Evolutionary conservation across 2,888 invertebrate genomes (phyloP), one percentile per base, ranked within the genome.

Genomic region (Chydorus sphaericus): DNA sequence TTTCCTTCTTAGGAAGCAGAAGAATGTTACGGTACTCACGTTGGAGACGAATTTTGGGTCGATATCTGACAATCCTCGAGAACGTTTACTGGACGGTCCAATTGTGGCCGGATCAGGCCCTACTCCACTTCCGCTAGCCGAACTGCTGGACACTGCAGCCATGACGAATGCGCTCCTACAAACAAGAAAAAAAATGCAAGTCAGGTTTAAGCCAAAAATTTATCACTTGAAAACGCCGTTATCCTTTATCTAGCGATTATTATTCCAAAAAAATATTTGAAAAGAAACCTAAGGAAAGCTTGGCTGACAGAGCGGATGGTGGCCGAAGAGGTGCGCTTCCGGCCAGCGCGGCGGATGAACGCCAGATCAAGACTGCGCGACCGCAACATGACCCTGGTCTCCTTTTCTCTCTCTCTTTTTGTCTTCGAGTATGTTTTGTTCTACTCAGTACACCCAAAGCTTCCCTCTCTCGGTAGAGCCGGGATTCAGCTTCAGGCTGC

Each of bases 51-150:
- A 62, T 57, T 63, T 62, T 11, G 64, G 63, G 38, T 63, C 61
- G 51, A 64, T 64, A 58, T 63, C 63, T 16, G 63, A 59, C 23
- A 64, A 61, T 55, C 62, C 63, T 39, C 63, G 59, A 3, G 60
- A 59, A n/a, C 63, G 61, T 23, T 52, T 52, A 14, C 36, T 36
- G n/a, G n/a, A n/a, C 39, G 39, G 20, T 39, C 39, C 39, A 23
- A 39, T 23, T n/a, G n/a, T 23, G 16, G 39, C 7, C 7, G 39
- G n/a, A 7, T n/a, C n/a, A 33, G 36, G 33, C 18, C 36, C 52
- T 26, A 33, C 36, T 37, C 33, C 29, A 11, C 29, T 2, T 11
- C 20, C 50, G 36, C 36, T 52, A 23, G 52, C 52, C n/a, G n/a
- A n/a, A n/a, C n/a, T n/a, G 33, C 52, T 52, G 23, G 26, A 31